Evolutionary conservation across 2,888 invertebrate species (phyloP).

Genomic region (Hololepta plana): DNA sequence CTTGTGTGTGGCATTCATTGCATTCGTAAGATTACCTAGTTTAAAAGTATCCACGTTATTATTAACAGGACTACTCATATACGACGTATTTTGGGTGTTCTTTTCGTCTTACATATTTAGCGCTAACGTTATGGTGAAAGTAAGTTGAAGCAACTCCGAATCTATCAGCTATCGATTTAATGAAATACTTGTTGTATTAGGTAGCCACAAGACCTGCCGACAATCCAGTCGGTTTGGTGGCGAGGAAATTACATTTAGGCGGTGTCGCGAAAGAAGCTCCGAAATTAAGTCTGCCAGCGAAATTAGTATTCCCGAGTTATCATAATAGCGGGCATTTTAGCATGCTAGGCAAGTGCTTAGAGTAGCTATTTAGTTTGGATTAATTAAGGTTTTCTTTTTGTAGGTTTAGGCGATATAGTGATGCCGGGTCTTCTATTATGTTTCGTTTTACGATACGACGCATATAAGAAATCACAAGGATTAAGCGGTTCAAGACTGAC

Average conservation of each 20-base stretch:
- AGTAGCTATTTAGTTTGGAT: not conserved
- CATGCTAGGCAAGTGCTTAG: conserved; percentile 52
- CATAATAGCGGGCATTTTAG: conserved; percentile 94
- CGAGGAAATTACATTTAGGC: conserved; percentile 79
- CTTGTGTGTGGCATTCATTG: conserved; percentile 93
- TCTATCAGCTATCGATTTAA: conserved; percentile 4
- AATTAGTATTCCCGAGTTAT: conserved; percentile 92
- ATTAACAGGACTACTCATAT: conserved; percentile 80
- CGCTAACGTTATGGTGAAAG: conserved; percentile 95
- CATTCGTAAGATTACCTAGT: conserved; percentile 87
- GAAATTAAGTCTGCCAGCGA: conserved; percentile 89
- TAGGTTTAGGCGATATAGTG: conserved; percentile 63
- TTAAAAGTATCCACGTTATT: conserved; percentile 89
- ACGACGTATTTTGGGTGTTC: conserved; percentile 98
- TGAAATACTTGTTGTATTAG: conserved; percentile 10
- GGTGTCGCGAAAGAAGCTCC: conserved; percentile 84
- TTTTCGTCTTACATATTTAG: conserved; percentile 97
- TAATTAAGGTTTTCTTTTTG: conserved; percentile 18
- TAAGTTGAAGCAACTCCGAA: conserved; percentile 9
- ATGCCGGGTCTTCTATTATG: conserved; percentile 93
- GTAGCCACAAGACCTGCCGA: conserved; percentile 73
- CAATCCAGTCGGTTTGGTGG: conserved; percentile 85
- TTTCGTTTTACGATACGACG: conserved; percentile 93
- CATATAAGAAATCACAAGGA: conserved; percentile 83
- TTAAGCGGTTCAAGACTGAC: conserved; percentile 40